Conservation (phyloP, 2,113 vertebrate species). For the Noctilio leporinus region DNA sequence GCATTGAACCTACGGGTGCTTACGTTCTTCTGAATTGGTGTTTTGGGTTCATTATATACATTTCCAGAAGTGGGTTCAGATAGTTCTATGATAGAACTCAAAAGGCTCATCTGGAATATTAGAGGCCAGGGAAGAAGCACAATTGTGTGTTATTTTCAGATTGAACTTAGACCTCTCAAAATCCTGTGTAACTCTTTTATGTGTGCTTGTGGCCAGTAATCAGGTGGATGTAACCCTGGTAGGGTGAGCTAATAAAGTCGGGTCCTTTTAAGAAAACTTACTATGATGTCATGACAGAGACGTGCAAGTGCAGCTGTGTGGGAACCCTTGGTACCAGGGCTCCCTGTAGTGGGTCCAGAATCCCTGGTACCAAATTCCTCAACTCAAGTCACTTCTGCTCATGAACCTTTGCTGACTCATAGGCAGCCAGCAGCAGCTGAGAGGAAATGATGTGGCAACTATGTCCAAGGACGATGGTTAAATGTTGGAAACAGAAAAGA, state of each 20-base stretch:
- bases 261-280: constrained; percentile 56
- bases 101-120: constrained; percentile 34
- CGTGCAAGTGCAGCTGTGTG: constrained; percentile 54
- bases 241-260: constrained; percentile 16
- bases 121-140: constrained; percentile 16
- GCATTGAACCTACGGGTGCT: no score
- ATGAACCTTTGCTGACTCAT: constrained; percentile 60
- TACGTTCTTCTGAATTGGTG: no score
- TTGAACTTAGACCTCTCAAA: neutral
- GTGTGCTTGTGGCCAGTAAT: neutral
- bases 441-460: constrained; percentile 66
- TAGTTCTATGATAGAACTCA: constrained; percentile 22
- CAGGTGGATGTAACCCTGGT: neutral
- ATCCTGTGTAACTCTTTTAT: constrained; percentile 26
- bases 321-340: constrained; percentile 54
- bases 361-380: neutral
- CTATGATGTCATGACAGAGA: constrained; percentile 32
- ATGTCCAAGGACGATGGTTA: constrained; percentile 38
- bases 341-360: constrained; percentile 19
- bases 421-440: constrained; percentile 51
- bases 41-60: no score
- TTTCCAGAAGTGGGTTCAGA: no score
- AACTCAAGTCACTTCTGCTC: constrained; percentile 46
- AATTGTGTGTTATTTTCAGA: constrained; percentile 30
- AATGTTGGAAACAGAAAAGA: constrained; percentile 37